Evolutionary conservation across 2,888 invertebrate genomes (phyloP), one percentile per base, ranked within the genome.

Genomic region (Drosophila longiperda): DNA sequence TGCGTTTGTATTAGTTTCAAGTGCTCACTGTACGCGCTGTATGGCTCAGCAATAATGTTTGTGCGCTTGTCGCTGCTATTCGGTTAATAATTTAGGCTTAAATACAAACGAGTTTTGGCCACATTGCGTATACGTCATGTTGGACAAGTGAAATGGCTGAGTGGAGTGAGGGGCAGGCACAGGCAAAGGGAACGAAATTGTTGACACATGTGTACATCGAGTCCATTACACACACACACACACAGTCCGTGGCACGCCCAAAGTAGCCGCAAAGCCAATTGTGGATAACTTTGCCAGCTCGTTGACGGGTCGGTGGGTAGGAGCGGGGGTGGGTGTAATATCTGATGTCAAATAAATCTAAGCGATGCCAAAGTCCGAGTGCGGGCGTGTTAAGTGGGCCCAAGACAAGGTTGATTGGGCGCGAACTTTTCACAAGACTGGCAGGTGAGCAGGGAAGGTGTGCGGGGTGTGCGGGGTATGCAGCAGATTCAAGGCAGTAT

Each of bases 201-300:
- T 87, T 82, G 86, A 87, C 88, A 85, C 83, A 83, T 75, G 83
- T 69, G 78, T 73, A 73, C 62, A 68, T 33, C 60, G 36, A 61
- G 58, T 34, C 66, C 53, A 58, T 63, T 53, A 68, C 52, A 52
- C 63, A 57, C 57, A 60, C 64, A 60, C 38, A 61, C 33, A 52
- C 20, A 52, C 49, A 57, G 34, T 52, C 42, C 50, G 59, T 74
- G 70, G 59, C 64, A 54, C 67, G 73, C 34, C 68, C 62, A 73
- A 79, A 85, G 88, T 78, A 80, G 88, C 88, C 86, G 78, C 88
- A 85, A 85, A 88, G 89, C 88, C 89, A 85, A 85, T 88, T 85
- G 81, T 86, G 77, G 87, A 83, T 73, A 80, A 69, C 76, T 53
- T 23, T 61, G 61, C 33, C 29, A 50, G 17, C 29, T 50, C 8